Evolutionary conservation across 2,797 vertebrate genomes (phyloP).

Genomic region (Sebastes miniatus): DNA sequence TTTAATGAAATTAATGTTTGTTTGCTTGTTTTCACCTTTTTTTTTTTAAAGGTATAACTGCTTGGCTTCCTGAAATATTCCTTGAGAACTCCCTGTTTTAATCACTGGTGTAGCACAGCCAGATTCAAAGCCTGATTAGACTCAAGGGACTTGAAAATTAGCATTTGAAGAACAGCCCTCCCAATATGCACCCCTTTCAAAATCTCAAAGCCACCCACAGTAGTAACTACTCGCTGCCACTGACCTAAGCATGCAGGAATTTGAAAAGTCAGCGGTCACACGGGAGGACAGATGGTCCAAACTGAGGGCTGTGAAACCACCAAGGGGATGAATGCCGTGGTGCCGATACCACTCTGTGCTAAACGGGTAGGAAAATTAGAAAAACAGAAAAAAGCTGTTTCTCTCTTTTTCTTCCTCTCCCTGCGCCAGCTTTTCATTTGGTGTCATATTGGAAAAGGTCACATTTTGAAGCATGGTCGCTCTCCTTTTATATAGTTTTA

Average conservation of each 20-base stretch:
- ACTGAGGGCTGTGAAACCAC: conserved; percentile 8
- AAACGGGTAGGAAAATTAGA: conserved; percentile 22
- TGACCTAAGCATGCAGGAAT: background rate
- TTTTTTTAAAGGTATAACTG: background rate
- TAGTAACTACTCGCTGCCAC: background rate
- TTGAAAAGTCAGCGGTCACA: conserved; percentile 1
- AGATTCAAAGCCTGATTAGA: conserved; percentile 34
- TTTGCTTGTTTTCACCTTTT: background rate
- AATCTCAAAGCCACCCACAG: background rate
- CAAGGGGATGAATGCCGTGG: background rate
- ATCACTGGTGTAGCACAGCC: conserved; percentile 12
- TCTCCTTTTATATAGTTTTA: background rate
- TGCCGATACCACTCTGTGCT: conserved; percentile 1
- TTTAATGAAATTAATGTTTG: background rate
- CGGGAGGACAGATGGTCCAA: conserved; percentile 19
- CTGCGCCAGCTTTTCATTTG: background rate
- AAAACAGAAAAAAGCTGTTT: background rate
- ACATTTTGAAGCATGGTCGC: background rate
- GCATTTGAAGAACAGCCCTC: conserved; percentile 27
- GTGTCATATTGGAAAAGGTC: background rate
- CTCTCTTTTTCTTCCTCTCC: background rate
- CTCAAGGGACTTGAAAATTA: conserved; percentile 10
- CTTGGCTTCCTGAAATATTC: conserved; percentile 22
- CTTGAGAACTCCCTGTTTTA: background rate
- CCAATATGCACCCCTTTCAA: background rate